Conservation (phyloP, 2,113 vertebrate genomes). For the Xenopus laevis region DNA sequence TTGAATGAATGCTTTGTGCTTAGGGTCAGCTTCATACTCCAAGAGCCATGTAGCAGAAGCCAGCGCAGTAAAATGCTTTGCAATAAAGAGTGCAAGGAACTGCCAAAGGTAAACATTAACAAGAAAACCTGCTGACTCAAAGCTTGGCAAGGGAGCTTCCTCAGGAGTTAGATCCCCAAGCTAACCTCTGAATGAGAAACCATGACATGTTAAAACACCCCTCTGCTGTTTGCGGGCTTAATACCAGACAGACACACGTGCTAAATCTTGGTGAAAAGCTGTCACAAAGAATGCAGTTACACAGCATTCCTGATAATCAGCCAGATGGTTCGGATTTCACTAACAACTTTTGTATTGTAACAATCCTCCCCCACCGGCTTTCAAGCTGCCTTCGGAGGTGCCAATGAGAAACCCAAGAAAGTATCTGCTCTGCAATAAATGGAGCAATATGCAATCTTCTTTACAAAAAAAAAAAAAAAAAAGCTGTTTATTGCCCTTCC, state of each 20-base stretch:
- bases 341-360: conserved; percentile 40
- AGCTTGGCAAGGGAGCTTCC: conserved; percentile 40
- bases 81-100: not conserved
- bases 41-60: too few relatives aligned
- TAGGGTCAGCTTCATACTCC: too few relatives aligned
- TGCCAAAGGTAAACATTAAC: conserved; percentile 27
- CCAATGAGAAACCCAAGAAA: not conserved
- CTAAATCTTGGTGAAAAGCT: conserved; percentile 60
- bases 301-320: conserved; percentile 62
- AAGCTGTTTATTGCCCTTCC: too few relatives aligned
- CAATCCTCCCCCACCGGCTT: conserved; percentile 25
- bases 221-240: conserved; percentile 58
- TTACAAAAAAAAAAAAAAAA: not conserved
- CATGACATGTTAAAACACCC: conserved; percentile 52
- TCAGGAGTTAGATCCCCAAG: conserved; percentile 41
- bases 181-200: conserved; percentile 47
- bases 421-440: not conserved
- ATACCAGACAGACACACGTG: conserved; percentile 59
- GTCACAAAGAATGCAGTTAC: conserved; percentile 63
- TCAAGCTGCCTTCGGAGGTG: not conserved
- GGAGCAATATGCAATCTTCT: not conserved
- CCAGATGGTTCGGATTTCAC: conserved; percentile 61
- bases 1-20: too few relatives aligned
- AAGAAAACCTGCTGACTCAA: conserved; percentile 45
- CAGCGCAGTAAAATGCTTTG: not conserved